phyloP scores from a whole-genome alignment of 2,888 invertebrate species.

The Folsomia manolachei region DNA sequence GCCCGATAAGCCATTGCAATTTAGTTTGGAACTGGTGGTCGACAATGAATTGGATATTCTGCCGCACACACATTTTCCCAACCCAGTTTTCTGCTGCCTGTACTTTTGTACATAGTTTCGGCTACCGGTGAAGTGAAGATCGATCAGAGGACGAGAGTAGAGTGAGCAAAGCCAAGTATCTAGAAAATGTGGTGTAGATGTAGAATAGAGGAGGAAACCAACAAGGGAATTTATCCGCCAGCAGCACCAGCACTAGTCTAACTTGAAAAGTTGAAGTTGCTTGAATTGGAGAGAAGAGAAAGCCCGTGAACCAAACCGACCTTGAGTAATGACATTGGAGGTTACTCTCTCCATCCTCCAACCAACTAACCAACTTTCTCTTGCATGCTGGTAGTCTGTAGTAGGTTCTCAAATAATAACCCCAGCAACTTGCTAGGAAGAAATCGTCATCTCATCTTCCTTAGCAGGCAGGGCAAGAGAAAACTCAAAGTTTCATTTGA shows the following conservation, averaged over 20 bases:
- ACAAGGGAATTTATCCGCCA: not conserved
- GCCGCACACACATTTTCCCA: not conserved
- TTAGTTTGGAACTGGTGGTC: not conserved
- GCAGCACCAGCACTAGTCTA: too few species aligned
- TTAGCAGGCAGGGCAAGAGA: not conserved
- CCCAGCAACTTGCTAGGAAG: not conserved
- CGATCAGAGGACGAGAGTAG: not conserved
- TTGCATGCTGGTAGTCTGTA: not conserved
- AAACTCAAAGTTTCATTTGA: not conserved
- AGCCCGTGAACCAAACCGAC: conserved; percentile 11
- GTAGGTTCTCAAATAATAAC: not conserved
- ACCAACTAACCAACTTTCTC: not conserved
- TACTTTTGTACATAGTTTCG: too few species aligned
- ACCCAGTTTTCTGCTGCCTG: too few species aligned
- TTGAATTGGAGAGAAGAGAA: not conserved
- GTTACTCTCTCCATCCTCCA: not conserved
- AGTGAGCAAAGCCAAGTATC: too few species aligned
- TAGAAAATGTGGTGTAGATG: not conserved
- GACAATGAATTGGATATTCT: not conserved
- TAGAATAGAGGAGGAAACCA: not conserved
- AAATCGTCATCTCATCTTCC: not conserved
- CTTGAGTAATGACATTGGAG: conserved; percentile 19
- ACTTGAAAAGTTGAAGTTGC: too few species aligned
- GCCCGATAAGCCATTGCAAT: not conserved
- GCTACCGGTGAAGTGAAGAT: not conserved